Conservation (phyloP, 35 echinoderm and acorn worm species). For the Ophiothrix spiculata region DNA sequence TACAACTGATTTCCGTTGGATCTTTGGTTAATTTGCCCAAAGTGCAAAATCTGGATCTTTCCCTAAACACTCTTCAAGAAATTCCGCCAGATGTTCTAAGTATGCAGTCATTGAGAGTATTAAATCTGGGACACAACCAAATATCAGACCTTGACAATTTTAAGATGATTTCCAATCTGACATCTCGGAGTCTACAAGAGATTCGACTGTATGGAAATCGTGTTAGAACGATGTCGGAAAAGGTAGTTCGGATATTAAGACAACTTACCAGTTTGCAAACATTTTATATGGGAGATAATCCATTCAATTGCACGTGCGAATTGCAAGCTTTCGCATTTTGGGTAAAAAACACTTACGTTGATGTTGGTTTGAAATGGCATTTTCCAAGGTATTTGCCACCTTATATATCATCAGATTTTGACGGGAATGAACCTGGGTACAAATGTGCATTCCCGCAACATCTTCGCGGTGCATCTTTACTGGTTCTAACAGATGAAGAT, state of each 20-base stretch:
- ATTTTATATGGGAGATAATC: slow-evolving; percentile 17
- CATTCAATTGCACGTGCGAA: slow-evolving; percentile 30
- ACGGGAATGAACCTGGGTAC: not conserved
- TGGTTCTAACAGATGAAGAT: not conserved
- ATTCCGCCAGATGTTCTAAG: not conserved
- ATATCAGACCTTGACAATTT: not conserved
- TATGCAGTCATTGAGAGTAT: not conserved
- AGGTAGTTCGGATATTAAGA: not conserved
- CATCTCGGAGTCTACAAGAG: not conserved
- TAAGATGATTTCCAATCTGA: not conserved
- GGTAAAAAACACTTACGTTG: not conserved
- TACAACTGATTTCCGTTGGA: not conserved
- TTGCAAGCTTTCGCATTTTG: not conserved
- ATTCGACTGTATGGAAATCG: not conserved
- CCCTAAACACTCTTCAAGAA: not conserved
- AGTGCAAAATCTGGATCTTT: not conserved
- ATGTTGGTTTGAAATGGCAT: not conserved
- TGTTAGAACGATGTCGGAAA: not conserved
- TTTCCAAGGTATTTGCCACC: not conserved
- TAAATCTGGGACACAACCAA: not conserved
- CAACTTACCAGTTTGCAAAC: not conserved
- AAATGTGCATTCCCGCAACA: not conserved
- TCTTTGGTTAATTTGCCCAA: not conserved
- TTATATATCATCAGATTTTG: not conserved
- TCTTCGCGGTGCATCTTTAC: not conserved